Evolutionary conservation across 2,888 invertebrate species (phyloP), one percentile per base, ranked within the genome.

Genomic region (Polyommatus icarus): DNA sequence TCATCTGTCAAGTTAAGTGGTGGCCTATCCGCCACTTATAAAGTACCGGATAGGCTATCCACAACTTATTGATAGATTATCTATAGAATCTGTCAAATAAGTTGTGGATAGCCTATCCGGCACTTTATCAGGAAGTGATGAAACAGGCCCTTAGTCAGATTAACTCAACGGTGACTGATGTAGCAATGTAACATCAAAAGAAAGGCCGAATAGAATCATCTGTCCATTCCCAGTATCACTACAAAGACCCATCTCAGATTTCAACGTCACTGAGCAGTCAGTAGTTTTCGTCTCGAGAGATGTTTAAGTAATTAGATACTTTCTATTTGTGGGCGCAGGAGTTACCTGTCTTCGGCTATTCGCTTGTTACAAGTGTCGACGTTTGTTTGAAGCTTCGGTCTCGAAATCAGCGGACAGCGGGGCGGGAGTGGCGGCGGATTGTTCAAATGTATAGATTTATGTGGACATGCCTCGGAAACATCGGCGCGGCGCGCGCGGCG

Each of bases 201-300:
- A 32, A 40, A 67, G 15, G 1, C 18, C 15, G 29, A 67, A 29
- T 29, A 15, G 6, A 67, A 61, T 61, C 61, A 61, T 61, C 20
- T 61, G 12, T 29, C 75, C 29, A 54, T 50, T 54, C 54, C 29
- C 50, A 7, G 75, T 75, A 75, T 75, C 54, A 75, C 50, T 75
- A 29, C 54, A 75, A 75, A 75, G 75, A 50, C 75, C 50, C 75
- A 1, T 18, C 50, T 75, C 75, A 54, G 6, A 29, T 54, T 75
- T 75, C 75, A 54, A 75, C 75, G 50, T 75, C 46, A 73, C 24
- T n/a, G 24, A 46, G 50, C 40, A 40, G 73, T 75, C 75, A 75
- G 24, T 75, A 67, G 67, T 24, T 67, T 10, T 61, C 24, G 67
- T 67, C 67, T 67, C 6, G 29, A n/a, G 61, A 61, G 61, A 32